Evolutionary conservation across 1,140 invertebrate genomes (phyloP), one percentile per base, ranked within the genome.

Genomic region (Psix sp.): DNA sequence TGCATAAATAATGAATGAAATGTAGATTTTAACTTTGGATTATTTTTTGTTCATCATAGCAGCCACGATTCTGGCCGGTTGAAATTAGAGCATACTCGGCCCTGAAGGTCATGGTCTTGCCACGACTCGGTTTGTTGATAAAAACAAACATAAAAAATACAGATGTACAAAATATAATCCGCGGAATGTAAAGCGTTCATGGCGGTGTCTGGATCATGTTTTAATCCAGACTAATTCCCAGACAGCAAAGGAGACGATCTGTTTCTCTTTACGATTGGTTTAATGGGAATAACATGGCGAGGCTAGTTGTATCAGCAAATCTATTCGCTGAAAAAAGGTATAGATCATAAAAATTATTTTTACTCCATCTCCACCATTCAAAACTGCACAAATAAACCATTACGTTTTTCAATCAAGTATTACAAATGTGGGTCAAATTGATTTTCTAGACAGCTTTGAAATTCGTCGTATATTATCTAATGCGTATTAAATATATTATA

Each of bases 191-290:
- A 68, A 16, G 48, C 62, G 33, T 45, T 33, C 20, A 46, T 18
- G 45, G 35, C 31, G 26, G 16, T 17, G 72, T 76, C 74, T 68
- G 72, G 21, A 57, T 46, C 63, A 48, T 59, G 74, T 76, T 76
- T n/a, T n/a, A 72, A 76, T 76, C 67, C 68, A n/a, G 39, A 52
- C 59, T 77, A 77, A 74, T 71, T 70, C 70, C 65, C 70, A 77
- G 74, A 74, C 70, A 40, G 74, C 63, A 31, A 42, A 48, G 62
- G 35, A 66, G 68, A 46, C 57, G n/a, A n/a, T 49, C 60, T 40
- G 65, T 33, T 51, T 48, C 45, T 45, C 31, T 56, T 60, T 76
- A 51, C 59, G 68, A 76, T 73, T 76, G 74, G 74, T 60, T 63
- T 73, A 60, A 73, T 70, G 68, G 29, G 68, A 70, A 63, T 76